phyloP scores from a whole-genome alignment of 1,140 invertebrate species.

The Radopholus similis region DNA sequence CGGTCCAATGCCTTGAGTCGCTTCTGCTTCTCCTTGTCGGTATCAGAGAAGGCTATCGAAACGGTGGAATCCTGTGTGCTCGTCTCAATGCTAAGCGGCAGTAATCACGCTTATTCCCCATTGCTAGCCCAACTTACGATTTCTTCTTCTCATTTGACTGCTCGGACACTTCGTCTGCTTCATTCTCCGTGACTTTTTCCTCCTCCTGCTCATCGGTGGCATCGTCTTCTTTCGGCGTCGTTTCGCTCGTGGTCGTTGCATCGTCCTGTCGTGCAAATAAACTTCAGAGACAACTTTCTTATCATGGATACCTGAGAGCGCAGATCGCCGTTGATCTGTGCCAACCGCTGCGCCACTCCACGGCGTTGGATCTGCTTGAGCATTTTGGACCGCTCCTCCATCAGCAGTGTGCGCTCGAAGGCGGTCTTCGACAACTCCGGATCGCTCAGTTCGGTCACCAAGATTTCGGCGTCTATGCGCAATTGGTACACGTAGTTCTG shows the following conservation, averaged over 20 bases:
- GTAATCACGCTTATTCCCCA: background rate
- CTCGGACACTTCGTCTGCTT: background rate
- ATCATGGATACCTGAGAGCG: slow-evolving; percentile 8
- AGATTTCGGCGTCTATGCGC: slow-evolving; percentile 85
- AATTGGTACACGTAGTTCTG: slow-evolving; percentile 95
- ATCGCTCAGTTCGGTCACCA: slow-evolving; percentile 65
- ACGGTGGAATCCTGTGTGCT: background rate
- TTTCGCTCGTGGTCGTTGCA: background rate
- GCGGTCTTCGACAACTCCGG: slow-evolving; percentile 97
- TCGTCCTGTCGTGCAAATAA: background rate
- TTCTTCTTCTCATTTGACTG: background rate
- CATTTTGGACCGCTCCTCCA: slow-evolving; percentile 98
- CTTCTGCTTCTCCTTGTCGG: slow-evolving; percentile 39
- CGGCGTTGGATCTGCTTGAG: slow-evolving; percentile 62
- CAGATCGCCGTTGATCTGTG: slow-evolving; percentile 6
- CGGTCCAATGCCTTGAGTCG: slow-evolving; percentile 43
- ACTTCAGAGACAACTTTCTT: no score
- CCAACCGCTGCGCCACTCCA: slow-evolving; percentile 63
- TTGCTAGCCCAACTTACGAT: background rate
- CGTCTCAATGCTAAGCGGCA: background rate
- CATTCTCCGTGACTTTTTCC: background rate
- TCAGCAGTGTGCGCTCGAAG: slow-evolving; percentile 93
- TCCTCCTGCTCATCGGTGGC: background rate
- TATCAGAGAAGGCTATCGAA: background rate
- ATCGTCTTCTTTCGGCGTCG: background rate